A percentile compares a stretch with the other conserved stretches of the same genome.
Conservation (phyloP, 2,888 invertebrate genomes). For the Plebejus anna region DNA sequence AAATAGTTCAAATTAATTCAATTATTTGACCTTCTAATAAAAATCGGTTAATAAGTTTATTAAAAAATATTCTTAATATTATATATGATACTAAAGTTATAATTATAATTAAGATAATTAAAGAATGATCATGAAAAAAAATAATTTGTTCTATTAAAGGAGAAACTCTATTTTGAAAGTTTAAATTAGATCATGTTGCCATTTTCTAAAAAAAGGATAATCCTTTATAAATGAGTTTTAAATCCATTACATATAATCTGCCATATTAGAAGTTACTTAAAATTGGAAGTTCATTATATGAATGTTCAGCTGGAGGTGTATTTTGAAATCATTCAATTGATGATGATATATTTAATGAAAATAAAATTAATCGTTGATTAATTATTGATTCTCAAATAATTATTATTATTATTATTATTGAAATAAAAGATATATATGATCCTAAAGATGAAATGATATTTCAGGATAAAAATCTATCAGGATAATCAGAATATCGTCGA, state of each 20-base stretch:
- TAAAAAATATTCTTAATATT: slow-evolving; percentile 77
- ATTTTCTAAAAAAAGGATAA: slow-evolving; percentile 81
- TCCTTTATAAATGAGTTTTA: slow-evolving; percentile 85
- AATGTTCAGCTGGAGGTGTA: slow-evolving; percentile 79
- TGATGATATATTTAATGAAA: slow-evolving; percentile 68
- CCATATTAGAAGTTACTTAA: slow-evolving; percentile 82
- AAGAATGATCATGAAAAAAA: slow-evolving; percentile 82
- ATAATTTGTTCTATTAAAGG: slow-evolving; percentile 84
- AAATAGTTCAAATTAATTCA: slow-evolving; percentile 83
- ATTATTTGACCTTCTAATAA: slow-evolving; percentile 77
- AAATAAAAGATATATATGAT: slow-evolving; percentile 81
- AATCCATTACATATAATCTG: slow-evolving; percentile 80
- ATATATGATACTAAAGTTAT: slow-evolving; percentile 79
- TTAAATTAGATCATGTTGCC: slow-evolving; percentile 79
- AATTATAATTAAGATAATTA: slow-evolving; percentile 82
- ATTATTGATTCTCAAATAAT: slow-evolving; percentile 82
- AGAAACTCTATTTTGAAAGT: slow-evolving; percentile 81
- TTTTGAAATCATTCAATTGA: slow-evolving; percentile 83
- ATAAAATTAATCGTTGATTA: slow-evolving; percentile 72
- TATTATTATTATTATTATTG: slow-evolving; percentile 80
- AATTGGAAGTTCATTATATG: slow-evolving; percentile 79
- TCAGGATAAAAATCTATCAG: slow-evolving; percentile 79
- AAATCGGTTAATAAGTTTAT: slow-evolving; percentile 78
- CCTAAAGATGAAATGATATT: slow-evolving; percentile 85
- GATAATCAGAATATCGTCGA: slow-evolving; percentile 86